A percentile compares a stretch with the other conserved stretches of the same genome.
Conservation (phyloP, 2,888 invertebrate species). For the Volucella inanis region DNA sequence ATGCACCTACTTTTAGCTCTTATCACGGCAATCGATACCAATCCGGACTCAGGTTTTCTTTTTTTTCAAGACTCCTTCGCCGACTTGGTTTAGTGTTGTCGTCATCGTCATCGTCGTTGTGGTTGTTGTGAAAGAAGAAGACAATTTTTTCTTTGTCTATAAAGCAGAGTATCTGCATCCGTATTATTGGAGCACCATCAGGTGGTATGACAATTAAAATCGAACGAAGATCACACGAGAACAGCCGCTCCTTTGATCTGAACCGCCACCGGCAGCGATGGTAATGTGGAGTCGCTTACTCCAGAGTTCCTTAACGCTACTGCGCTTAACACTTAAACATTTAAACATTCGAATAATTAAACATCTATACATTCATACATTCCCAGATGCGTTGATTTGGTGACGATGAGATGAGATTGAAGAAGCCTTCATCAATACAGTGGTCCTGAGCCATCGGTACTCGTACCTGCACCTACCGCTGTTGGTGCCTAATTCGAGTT, state of each 20-base stretch:
- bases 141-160: constrained; percentile 60
- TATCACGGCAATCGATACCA: constrained; percentile 71
- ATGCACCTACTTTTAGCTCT: constrained; percentile 48
- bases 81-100: constrained; percentile 12
- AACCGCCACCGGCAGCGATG: constrained; percentile 51
- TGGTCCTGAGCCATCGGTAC: constrained; percentile 27
- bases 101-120: not conserved
- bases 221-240: constrained; percentile 69
- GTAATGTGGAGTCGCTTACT: constrained; percentile 11
- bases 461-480: not conserved
- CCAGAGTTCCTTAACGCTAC: constrained; percentile 46
- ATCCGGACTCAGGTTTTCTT: constrained; percentile 57
- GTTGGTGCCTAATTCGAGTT: constrained; percentile 61
- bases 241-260: constrained; percentile 70
- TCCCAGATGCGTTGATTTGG: constrained; percentile 10
- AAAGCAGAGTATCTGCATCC: constrained; percentile 66
- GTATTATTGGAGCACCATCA: constrained; percentile 76
- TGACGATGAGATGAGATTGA: constrained; percentile 48
- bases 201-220: constrained; percentile 79
- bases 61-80: constrained; percentile 1
- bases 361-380: not conserved
- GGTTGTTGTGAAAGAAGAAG: constrained; percentile 19
- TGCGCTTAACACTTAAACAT: constrained; percentile 15
- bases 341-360: not conserved
- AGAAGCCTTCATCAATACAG: constrained; percentile 10